These are phyloP conservation scores for Archips xylosteana DNA, from an alignment of 2,888 invertebrate species.

Conservation along the genomic window DNA sequence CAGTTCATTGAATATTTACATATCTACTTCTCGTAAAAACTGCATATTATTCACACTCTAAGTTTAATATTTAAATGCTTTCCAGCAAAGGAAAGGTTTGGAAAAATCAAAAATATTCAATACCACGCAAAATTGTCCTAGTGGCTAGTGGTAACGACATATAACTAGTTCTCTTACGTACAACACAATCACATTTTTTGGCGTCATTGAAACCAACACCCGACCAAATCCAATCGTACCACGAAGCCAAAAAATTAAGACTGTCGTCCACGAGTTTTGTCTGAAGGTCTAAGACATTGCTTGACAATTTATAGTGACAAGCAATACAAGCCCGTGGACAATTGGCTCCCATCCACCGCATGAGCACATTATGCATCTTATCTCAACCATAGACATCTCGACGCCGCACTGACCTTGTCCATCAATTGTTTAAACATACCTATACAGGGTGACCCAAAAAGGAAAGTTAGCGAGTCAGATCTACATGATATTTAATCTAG, in stretches of 20 bases:
- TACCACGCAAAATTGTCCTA: not conserved
- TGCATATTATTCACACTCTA: too few species aligned
- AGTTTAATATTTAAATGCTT: too few species aligned
- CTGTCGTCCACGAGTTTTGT: not conserved
- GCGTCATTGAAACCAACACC: not conserved
- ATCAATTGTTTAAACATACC: not conserved
- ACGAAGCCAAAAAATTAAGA: not conserved
- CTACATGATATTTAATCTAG: not conserved
- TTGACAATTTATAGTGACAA: slow-evolving; percentile 16
- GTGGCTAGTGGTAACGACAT: not conserved
- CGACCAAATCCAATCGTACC: not conserved
- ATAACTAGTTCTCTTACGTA: not conserved
- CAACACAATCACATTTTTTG: not conserved
- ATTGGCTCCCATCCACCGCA: slow-evolving; percentile 19
- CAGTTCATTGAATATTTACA: too few species aligned
- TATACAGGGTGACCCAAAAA: not conserved
- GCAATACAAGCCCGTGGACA: slow-evolving; percentile 23
- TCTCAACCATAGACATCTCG: slow-evolving; percentile 26
- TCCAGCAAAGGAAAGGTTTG: too few species aligned
- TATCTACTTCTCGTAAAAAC: too few species aligned
- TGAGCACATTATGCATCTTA: slow-evolving; percentile 24
- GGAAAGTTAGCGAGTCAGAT: not conserved
- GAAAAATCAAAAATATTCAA: too few species aligned
- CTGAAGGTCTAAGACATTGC: slow-evolving; percentile 20
- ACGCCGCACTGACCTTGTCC: slow-evolving; percentile 15